Evolutionary conservation across 2,888 invertebrate species (phyloP).

Genomic region (Drosophila kanekoi): DNA sequence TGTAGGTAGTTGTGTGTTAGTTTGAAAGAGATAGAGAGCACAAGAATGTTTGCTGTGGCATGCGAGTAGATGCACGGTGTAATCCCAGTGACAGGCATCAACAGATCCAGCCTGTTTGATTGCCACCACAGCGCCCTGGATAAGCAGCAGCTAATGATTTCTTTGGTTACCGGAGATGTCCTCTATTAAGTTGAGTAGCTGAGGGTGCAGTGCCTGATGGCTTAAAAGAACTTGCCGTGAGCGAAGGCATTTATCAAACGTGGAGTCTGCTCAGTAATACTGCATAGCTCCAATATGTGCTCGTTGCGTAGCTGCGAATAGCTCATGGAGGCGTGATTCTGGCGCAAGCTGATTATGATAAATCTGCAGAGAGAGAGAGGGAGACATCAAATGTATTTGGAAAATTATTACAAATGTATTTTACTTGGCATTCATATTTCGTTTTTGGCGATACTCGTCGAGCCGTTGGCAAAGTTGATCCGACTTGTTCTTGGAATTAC

Average conservation of each 20-base stretch:
- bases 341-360: slow-evolving; percentile 80
- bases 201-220: background rate
- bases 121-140: background rate
- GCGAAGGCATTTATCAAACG: slow-evolving; percentile 86
- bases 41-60: slow-evolving; percentile 1
- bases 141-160: slow-evolving; percentile 1
- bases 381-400: no score
- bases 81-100: background rate
- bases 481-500: slow-evolving; percentile 77
- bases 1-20: background rate
- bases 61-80: background rate
- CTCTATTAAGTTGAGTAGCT: background rate
- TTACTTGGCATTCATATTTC: slow-evolving; percentile 82
- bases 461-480: slow-evolving; percentile 61
- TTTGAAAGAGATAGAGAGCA: slow-evolving; percentile 15
- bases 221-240: slow-evolving; percentile 63
- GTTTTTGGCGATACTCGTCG: slow-evolving; percentile 74
- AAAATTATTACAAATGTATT: slow-evolving; percentile 18
- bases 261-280: slow-evolving; percentile 86
- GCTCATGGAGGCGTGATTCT: slow-evolving; percentile 75
- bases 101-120: slow-evolving; percentile 7
- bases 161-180: slow-evolving; percentile 30
- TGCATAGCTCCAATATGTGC: slow-evolving; percentile 86
- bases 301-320: slow-evolving; percentile 71
- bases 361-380: slow-evolving; percentile 60